These are phyloP conservation scores for Cochlearius cochlearius DNA, from an alignment of 2,113 vertebrate genomes.

Conservation along the genomic window DNA sequence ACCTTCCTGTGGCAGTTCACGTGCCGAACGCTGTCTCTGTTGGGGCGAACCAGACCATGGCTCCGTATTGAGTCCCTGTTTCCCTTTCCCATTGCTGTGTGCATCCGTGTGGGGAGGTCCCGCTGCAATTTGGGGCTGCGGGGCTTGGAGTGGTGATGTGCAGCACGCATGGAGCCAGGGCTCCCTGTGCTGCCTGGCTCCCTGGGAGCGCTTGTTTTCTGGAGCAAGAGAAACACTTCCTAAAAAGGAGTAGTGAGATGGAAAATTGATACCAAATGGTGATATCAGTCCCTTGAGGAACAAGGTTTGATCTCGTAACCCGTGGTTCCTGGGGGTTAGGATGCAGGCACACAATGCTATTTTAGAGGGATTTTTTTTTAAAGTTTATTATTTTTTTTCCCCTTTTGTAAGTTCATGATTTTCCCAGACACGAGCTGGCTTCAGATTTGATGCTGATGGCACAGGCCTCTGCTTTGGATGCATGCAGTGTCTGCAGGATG, in stretches of 20 bases:
- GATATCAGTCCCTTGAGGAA: background rate
- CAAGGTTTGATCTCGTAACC: background rate
- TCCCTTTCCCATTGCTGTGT: fast-evolving
- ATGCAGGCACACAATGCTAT: background rate
- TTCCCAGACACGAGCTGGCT: background rate
- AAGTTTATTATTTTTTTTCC: background rate
- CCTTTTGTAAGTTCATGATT: background rate
- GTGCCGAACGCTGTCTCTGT: fast-evolving
- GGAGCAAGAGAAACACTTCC: slow-evolving; percentile 5
- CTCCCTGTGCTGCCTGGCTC: background rate
- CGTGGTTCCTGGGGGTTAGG: background rate
- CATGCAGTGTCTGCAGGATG: fast-evolving
- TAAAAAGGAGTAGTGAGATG: slow-evolving; percentile 44
- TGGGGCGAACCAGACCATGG: fast-evolving
- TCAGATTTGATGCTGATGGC: background rate
- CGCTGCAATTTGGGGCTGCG: fast-evolving
- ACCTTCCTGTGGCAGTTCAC: fast-evolving
- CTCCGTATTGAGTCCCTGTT: fast-evolving
- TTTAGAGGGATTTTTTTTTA: background rate
- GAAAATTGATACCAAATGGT: slow-evolving; percentile 36
- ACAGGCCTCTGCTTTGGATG: background rate
- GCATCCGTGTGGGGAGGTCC: fast-evolving
- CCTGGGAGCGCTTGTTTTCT: background rate
- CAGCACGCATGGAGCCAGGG: fast-evolving
- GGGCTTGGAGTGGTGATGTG: fast-evolving